Percentiles rank a stretch among this genome's conserved stretches.
These are phyloP conservation scores for Rallus limicola DNA, from an alignment of 2,113 vertebrate genomes.

Conservation along the genomic window DNA sequence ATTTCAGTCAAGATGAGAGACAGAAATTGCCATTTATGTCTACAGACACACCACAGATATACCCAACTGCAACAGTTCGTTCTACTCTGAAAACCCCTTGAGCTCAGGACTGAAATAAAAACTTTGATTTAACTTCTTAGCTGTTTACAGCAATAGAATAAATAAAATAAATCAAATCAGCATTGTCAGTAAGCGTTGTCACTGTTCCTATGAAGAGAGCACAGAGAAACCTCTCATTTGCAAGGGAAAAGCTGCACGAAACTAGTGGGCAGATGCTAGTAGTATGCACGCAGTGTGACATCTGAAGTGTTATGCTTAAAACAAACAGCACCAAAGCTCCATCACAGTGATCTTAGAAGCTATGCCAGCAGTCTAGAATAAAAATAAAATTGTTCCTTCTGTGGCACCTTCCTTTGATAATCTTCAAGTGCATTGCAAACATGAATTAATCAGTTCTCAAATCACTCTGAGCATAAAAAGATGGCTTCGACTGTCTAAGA, in stretches of 20 bases:
- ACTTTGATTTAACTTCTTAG: neutral
- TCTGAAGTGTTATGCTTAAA: neutral
- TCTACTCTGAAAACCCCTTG: neutral
- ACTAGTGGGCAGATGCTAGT: neutral
- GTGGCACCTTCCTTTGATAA: neutral
- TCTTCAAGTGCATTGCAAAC: neutral
- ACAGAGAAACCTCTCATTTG: neutral
- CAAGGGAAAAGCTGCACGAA: neutral
- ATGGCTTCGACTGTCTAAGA: neutral
- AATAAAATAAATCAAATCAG: neutral
- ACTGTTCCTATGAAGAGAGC: neutral
- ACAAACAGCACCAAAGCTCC: neutral
- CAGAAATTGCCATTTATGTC: neutral
- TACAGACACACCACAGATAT: fast-evolving
- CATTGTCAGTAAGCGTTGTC: fast-evolving
- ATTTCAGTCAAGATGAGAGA: neutral
- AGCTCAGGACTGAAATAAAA: neutral
- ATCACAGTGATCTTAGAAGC: neutral
- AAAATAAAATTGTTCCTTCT: slow-evolving; percentile 7
- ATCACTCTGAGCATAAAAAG: neutral
- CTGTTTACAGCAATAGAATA: neutral
- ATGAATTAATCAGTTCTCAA: slow-evolving; percentile 33
- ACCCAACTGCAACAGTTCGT: neutral
- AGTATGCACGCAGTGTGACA: neutral
- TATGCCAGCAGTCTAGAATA: neutral